Evolutionary conservation across 2,888 invertebrate genomes (phyloP).

Genomic region (Drosophila prolongata): DNA sequence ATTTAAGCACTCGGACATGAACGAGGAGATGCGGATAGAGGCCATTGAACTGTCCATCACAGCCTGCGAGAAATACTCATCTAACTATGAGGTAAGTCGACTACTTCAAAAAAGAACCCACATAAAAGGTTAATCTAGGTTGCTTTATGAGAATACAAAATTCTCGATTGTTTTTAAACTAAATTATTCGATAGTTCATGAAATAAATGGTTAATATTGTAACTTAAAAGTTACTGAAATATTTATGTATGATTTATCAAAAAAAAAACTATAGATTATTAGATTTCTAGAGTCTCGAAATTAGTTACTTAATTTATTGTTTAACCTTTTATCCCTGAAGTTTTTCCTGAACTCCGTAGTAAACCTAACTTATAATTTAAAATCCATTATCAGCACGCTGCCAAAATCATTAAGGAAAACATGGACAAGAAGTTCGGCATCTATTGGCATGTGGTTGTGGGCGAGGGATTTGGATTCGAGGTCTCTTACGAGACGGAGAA

Average conservation of each 20-base stretch:
- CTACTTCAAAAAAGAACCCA: no score
- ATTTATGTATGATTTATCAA: no score
- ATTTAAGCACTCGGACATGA: slow-evolving; percentile 94
- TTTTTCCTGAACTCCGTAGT: background rate
- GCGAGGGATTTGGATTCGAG: slow-evolving; percentile 95
- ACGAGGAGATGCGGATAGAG: slow-evolving; percentile 95
- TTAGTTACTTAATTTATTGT: no score
- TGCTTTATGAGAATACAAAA: no score
- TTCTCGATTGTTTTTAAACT: no score
- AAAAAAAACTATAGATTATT: no score
- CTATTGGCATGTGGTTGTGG: slow-evolving; percentile 97
- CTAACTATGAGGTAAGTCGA: slow-evolving; percentile 90
- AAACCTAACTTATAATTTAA: background rate
- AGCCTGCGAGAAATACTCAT: slow-evolving; percentile 95
- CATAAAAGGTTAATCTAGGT: background rate
- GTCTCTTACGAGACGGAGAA: slow-evolving; percentile 95
- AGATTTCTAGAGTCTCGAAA: no score
- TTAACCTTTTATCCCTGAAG: background rate
- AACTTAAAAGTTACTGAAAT: no score
- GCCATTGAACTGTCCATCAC: slow-evolving; percentile 95
- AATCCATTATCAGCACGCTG: slow-evolving; percentile 88
- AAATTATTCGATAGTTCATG: no score
- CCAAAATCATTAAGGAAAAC: slow-evolving; percentile 96
- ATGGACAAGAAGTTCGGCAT: slow-evolving; percentile 98
- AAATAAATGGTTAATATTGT: no score